A percentile compares a stretch with the other conserved stretches of the same genome.
phyloP scores from a whole-genome alignment of 2,888 invertebrate species.

The Heliconius sara region DNA sequence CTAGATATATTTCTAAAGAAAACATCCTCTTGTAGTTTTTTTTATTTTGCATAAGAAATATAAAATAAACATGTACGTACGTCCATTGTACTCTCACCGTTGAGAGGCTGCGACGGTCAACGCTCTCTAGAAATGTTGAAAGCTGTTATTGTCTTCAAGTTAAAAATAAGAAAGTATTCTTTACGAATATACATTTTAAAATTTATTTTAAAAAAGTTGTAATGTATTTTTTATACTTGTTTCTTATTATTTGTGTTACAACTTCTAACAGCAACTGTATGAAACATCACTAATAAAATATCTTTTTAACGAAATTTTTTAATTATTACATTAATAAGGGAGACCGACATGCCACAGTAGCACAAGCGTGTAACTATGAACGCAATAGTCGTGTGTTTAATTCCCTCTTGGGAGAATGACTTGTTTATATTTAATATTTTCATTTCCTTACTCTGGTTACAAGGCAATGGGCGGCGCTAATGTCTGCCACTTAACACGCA shows the following conservation, averaged over 20 bases:
- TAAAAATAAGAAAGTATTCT: constrained; percentile 30
- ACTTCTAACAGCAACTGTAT: not conserved
- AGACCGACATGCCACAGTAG: too few relatives aligned
- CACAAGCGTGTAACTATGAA: too few relatives aligned
- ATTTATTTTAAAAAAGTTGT: constrained; percentile 1
- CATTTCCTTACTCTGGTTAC: too few relatives aligned
- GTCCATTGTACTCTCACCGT: constrained; percentile 35
- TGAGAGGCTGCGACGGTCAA: constrained; percentile 34
- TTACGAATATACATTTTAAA: constrained; percentile 11
- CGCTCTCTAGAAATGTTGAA: constrained; percentile 36
- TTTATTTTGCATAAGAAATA: constrained; percentile 13
- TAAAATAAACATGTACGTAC: constrained; percentile 28
- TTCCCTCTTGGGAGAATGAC: too few relatives aligned
- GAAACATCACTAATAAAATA: not conserved
- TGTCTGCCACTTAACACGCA: too few relatives aligned
- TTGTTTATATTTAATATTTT: too few relatives aligned
- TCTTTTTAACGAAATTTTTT: not conserved
- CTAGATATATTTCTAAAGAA: constrained; percentile 28
- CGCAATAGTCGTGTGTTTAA: too few relatives aligned
- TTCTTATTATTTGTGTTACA: not conserved
- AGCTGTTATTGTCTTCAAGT: constrained; percentile 36
- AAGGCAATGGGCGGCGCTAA: too few relatives aligned
- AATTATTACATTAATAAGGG: not conserved
- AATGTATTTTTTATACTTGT: not conserved
- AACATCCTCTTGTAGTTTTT: constrained; percentile 17